A percentile compares a stretch with the other conserved stretches of the same genome.
These are phyloP conservation scores for Aegithalos caudatus DNA, from an alignment of 2,113 vertebrate species.

Conservation along the genomic window DNA sequence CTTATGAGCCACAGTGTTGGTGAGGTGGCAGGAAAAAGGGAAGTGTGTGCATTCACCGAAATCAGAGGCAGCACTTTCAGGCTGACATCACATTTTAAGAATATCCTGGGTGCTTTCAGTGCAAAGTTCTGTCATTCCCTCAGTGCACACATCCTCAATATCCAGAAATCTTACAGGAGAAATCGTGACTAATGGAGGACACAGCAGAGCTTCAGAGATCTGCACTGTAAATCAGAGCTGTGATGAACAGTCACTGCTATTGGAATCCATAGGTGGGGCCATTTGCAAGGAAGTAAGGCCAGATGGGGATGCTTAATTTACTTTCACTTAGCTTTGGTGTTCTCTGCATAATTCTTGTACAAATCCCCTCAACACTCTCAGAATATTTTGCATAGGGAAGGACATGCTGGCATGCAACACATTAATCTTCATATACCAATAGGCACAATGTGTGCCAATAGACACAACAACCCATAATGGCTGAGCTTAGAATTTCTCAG, in stretches of 20 bases:
- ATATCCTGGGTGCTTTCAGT: background rate
- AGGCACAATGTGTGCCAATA: background rate
- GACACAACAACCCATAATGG: background rate
- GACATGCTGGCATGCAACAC: background rate
- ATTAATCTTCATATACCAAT: slow-evolving; percentile 1
- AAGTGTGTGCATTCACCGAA: background rate
- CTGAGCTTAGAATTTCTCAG: background rate
- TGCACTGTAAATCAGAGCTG: background rate
- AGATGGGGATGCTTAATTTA: slow-evolving; percentile 16
- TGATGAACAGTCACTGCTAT: background rate
- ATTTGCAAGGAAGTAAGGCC: background rate
- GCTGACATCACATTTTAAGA: background rate
- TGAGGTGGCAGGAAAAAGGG: background rate
- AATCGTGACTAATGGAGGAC: background rate
- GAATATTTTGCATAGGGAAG: background rate
- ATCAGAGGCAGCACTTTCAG: background rate
- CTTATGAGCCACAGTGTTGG: background rate
- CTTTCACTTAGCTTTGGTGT: background rate
- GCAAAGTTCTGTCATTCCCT: background rate
- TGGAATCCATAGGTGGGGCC: background rate
- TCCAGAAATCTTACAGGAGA: background rate
- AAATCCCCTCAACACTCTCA: background rate
- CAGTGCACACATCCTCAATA: background rate
- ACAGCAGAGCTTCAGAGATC: background rate
- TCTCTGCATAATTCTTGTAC: background rate